Conservation (phyloP, 2,113 vertebrate species). For the Sardina pilchardus region DNA sequence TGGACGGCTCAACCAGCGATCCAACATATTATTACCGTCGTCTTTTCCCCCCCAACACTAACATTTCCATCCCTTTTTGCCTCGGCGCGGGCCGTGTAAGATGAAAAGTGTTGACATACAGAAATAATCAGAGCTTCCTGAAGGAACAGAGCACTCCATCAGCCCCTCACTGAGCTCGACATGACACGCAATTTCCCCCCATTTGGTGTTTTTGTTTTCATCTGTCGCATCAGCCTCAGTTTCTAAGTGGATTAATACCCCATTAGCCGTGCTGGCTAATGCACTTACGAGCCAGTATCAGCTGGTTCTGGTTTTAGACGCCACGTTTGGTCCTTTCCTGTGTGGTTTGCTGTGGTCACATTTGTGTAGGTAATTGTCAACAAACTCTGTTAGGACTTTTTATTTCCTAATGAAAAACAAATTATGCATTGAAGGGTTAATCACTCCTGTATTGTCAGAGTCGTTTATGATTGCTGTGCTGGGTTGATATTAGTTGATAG, state of each 20-base stretch:
- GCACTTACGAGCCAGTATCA: slow-evolving; percentile 6
- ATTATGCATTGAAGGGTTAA: neutral
- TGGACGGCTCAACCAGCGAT: neutral
- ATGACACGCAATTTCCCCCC: slow-evolving; percentile 7
- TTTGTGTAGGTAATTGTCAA: neutral
- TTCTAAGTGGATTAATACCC: slow-evolving; percentile 4
- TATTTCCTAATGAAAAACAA: slow-evolving; percentile 17
- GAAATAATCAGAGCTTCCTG: slow-evolving; percentile 19
- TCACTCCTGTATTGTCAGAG: neutral
- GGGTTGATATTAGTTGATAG: neutral
- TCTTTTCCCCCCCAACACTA: neutral
- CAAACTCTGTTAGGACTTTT: slow-evolving; percentile 19
- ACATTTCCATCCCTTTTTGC: neutral
- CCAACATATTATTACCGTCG: neutral
- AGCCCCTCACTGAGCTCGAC: neutral
- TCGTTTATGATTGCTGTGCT: neutral
- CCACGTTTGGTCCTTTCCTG: neutral
- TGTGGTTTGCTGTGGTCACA: slow-evolving; percentile 14
- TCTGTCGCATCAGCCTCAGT: neutral
- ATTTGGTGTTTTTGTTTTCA: slow-evolving; percentile 15
- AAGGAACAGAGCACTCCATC: neutral
- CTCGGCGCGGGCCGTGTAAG: neutral
- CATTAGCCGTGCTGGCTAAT: neutral
- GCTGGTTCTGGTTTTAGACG: neutral
- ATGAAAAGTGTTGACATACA: neutral